Conservation (phyloP, 2,113 vertebrate species). For the Neotoma lepida region DNA sequence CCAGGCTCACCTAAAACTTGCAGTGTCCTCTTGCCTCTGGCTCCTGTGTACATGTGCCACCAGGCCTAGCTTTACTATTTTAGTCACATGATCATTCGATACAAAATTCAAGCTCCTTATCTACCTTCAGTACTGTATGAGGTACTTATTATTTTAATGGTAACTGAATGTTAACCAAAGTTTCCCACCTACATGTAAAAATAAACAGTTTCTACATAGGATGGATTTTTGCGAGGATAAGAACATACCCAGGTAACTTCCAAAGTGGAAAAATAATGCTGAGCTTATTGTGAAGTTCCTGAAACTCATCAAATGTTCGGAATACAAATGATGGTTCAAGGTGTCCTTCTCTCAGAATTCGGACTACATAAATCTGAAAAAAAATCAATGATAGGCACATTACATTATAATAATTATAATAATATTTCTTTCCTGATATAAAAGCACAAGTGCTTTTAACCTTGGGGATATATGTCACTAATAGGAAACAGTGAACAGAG, state of each 20-base stretch:
- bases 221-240: background rate
- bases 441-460: constrained; percentile 53
- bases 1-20: background rate
- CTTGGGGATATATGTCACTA: constrained; percentile 25
- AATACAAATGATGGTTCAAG: constrained; percentile 94
- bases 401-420: constrained; percentile 44
- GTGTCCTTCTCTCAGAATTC: constrained; percentile 94
- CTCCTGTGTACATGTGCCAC: background rate
- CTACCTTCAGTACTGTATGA: background rate
- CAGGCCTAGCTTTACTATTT: background rate
- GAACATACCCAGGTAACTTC: constrained; percentile 95
- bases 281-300: constrained; percentile 99
- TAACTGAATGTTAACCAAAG: constrained; percentile 45
- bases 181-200: constrained; percentile 35
- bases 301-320: constrained; percentile 98
- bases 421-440: constrained; percentile 40
- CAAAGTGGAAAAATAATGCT: constrained; percentile 96
- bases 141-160: background rate
- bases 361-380: constrained; percentile 94
- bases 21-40: background rate
- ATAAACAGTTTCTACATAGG: background rate
- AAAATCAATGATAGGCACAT: constrained; percentile 30
- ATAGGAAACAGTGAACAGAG: constrained; percentile 29
- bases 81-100: constrained; percentile 33
- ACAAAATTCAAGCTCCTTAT: constrained; percentile 27